Evolutionary conservation across 2,113 vertebrate species (phyloP).

Genomic region (Mormoops blainvillei): DNA sequence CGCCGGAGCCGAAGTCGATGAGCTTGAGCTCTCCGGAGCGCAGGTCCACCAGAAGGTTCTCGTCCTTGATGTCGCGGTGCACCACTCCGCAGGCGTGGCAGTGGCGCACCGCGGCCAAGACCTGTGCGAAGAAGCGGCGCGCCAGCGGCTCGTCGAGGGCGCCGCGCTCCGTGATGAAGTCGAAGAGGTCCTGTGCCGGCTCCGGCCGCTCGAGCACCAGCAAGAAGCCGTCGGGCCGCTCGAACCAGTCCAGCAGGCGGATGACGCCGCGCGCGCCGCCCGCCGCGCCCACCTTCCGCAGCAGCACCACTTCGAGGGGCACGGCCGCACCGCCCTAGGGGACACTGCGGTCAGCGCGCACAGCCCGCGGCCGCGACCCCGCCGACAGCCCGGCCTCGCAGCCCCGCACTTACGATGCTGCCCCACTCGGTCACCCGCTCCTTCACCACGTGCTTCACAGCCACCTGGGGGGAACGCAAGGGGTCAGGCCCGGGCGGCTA

Average conservation of each 20-base stretch:
- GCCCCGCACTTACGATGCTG: constrained; percentile 85
- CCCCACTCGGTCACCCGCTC: constrained; percentile 96
- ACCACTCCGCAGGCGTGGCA: constrained; percentile 95
- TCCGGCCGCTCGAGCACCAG: constrained; percentile 96
- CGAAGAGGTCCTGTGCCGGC: constrained; percentile 95
- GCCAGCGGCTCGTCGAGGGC: constrained; percentile 94
- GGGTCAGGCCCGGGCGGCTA: not conserved
- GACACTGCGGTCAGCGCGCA: not conserved
- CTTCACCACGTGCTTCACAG: constrained; percentile 94
- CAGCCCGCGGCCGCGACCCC: not conserved
- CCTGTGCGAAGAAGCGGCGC: constrained; percentile 93
- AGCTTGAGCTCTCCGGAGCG: constrained; percentile 94
- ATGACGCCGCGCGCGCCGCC: constrained; percentile 92
- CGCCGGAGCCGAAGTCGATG: constrained; percentile 97
- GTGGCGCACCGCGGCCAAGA: constrained; percentile 95
- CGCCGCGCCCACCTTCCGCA: constrained; percentile 93
- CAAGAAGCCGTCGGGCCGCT: constrained; percentile 94
- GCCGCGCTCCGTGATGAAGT: constrained; percentile 98
- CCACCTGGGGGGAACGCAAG: constrained; percentile 81
- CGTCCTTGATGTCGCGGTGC: constrained; percentile 97
- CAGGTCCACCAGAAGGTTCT: constrained; percentile 96
- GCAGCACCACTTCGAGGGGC: constrained; percentile 93
- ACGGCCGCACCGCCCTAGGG: constrained; percentile 89
- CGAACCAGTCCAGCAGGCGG: constrained; percentile 96
- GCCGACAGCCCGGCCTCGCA: not conserved